Conservation (phyloP, 2,888 invertebrate genomes). For the Zelleria hepariella region DNA sequence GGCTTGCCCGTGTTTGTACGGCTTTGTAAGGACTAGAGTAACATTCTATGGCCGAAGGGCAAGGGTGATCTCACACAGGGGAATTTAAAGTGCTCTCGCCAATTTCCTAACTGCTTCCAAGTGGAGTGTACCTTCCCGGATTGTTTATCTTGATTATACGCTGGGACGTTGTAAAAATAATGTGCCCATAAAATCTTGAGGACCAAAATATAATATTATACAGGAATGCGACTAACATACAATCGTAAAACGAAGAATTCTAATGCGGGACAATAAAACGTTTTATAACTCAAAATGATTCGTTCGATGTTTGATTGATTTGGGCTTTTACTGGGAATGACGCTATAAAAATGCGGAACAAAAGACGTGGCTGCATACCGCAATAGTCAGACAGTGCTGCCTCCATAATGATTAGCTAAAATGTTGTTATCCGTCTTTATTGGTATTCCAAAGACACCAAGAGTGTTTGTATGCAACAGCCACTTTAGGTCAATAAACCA, state of each 20-base stretch:
- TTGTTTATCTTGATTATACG: neutral
- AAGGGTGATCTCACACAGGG: slow-evolving; percentile 1
- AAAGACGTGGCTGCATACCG: neutral
- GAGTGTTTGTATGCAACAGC: neutral
- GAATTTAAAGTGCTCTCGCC: slow-evolving; percentile 4
- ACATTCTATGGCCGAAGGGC: slow-evolving; percentile 35
- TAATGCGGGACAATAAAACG: slow-evolving; percentile 44
- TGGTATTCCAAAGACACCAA: neutral
- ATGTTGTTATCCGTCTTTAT: neutral
- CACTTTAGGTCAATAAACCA: no score
- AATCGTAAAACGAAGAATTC: slow-evolving; percentile 41
- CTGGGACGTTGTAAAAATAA: neutral
- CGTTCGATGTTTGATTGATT: neutral
- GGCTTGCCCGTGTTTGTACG: slow-evolving; percentile 51
- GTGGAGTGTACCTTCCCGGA: neutral
- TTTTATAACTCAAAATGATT: slow-evolving; percentile 14
- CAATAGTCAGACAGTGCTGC: neutral
- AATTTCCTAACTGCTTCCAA: neutral
- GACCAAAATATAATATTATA: neutral
- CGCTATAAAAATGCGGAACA: neutral
- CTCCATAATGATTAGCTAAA: neutral
- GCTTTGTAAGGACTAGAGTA: slow-evolving; percentile 50
- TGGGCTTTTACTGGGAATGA: neutral
- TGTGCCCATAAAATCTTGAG: neutral
- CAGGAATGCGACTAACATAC: slow-evolving; percentile 1